Evolutionary conservation across 2,113 vertebrate genomes (phyloP), one percentile per base, ranked within the genome.

Genomic region (Cyprinodon variegatus): DNA sequence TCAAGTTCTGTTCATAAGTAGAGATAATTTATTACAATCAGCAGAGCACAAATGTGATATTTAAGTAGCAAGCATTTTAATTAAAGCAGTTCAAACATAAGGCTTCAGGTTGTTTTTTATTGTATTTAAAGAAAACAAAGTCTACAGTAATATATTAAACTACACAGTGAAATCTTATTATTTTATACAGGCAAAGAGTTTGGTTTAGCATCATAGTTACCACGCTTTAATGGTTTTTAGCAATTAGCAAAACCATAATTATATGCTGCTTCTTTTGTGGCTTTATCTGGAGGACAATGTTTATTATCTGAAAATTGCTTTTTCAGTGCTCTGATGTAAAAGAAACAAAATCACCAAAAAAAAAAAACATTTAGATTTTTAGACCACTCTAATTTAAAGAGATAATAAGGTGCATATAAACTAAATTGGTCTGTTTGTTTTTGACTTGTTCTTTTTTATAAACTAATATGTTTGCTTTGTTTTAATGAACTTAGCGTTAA

Each of bases 231-330:
- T 91, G 66, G 75, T 84, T 91, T 82, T 83, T 60, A 50, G 45
- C 82, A 91, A 91, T 90, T 92, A 91, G 89, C 79, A 85, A 90
- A 81, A 79, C 79, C 77, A 78, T 90, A 93, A 91, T 91, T 81
- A 86, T 85, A 70, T 85, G 71, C 79, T 87, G 74, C 84, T 79
- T 90, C 81, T 39, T 78, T 77, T 53, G 37, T 76, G 83, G 82
- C 81, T 90, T 83, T 81, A 83, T 76, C 53, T 72, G 43, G 43
- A 86, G 65, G 65, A 81, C 79, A n/a, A 22, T 79, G 83, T 78
- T 77, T 72, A 70, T 78, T 70, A 65, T 38, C 36, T 39, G 48
- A 12, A 43, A 29, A 59, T 83, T 74, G 67, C 63, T 74, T 74
- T 72, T 76, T 15, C 83, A 77, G 46, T 63, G 73, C 41, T 40